Base-by-base conservation (phyloP, 2,797 vertebrate genomes). In the Pangasius djambal region DNA sequence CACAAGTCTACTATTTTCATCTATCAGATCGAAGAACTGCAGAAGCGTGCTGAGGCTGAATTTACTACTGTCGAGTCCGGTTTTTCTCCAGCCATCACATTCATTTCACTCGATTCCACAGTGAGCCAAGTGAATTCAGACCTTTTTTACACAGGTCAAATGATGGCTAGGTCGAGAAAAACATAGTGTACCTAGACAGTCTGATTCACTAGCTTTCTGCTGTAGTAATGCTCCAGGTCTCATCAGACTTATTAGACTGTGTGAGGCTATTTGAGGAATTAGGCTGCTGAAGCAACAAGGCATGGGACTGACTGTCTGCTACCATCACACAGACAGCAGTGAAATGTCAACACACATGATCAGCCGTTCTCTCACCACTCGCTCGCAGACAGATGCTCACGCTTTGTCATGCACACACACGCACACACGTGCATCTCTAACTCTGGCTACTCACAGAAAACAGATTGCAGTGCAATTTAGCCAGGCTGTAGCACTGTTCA, bases 271-370 rank as follows among this genome's bases (percentile, higher is more conserved):
- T 84, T 22, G 63, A 84, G 63, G 40, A 69, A 50, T 69, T 50
- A 69, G 63, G 44, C 63, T 34, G 12, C n/a, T 22, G 44, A 84
- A 84, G 83, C 83, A 50, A 69, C 61, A 84, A 69, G 63, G 61
- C 63, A 84, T 79, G 87, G 70, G 70, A 70, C 44, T 34, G 83
- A 63, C 37, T 83, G 81, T 83, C 81, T 86, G 87, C 50, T 88
- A 28, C 48, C 65, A 86, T 91, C 81, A 69, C 87, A 85, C 79
- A 89, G 61, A 87, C 55, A 78, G 40, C 31, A 87, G 79, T 57
- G 75, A 89, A 89, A 91, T 88, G 69, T 88, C 83, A 91, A 84
- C 87, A 91, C 28, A 61, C 40, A 86, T 83, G 81, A 83, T 85
- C 84, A 81, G 84, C 57, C 70, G 75, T 52, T 59, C 69, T 82